phyloP scores from a whole-genome alignment of 2,113 vertebrate species.

The Pituophis catenifer region DNA sequence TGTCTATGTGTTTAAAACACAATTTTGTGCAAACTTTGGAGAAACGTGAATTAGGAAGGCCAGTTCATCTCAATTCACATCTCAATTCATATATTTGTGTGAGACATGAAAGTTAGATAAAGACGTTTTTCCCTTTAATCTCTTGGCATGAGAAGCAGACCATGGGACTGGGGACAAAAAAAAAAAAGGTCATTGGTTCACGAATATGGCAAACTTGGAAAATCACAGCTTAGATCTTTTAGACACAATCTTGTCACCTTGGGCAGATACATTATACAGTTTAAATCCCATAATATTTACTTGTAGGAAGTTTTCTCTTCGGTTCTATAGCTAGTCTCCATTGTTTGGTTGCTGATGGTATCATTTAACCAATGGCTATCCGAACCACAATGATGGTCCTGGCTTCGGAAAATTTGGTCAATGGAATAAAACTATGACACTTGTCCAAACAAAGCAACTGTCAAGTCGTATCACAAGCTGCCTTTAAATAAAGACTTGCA shows the following conservation, averaged over 20 bases:
- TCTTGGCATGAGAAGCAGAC: conserved; percentile 1
- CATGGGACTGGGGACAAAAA: not conserved
- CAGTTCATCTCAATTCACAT: not conserved
- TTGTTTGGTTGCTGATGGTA: conserved; percentile 55
- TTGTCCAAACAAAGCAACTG: conserved; percentile 75
- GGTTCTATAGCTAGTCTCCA: conserved; percentile 27
- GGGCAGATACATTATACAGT: conserved; percentile 26
- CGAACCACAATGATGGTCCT: conserved; percentile 55
- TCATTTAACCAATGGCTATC: conserved; percentile 38
- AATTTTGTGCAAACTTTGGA: not conserved
- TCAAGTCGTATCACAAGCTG: conserved; percentile 63
- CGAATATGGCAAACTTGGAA: not conserved
- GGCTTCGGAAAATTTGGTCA: conserved; percentile 59
- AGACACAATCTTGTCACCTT: conserved; percentile 32
- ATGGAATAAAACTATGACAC: conserved; percentile 66
- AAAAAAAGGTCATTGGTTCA: not conserved
- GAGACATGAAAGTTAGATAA: not conserved
- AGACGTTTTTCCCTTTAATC: not conserved
- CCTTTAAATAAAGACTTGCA: conserved; percentile 65
- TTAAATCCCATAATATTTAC: conserved; percentile 43
- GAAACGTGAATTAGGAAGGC: not conserved
- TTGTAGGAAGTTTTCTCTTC: conserved; percentile 1
- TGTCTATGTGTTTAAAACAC: not conserved
- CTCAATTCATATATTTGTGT: not conserved
- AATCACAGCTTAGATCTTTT: not conserved